Conservation (phyloP, 2,113 vertebrate species). For the Dasyurus viverrinus region DNA sequence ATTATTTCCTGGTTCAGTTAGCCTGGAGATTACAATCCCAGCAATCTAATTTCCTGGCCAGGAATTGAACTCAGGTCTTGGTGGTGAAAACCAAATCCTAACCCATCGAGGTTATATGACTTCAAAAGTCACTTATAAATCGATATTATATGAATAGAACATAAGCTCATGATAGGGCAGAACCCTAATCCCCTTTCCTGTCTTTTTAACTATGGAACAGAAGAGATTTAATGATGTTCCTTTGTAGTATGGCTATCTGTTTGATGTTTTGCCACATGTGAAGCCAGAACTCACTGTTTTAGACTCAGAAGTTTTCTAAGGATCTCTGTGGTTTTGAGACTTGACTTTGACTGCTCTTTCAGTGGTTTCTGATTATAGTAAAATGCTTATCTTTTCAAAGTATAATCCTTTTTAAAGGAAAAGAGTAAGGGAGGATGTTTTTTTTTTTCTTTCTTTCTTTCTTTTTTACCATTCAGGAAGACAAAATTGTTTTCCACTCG, state of each 20-base stretch:
- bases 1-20: too few relatives aligned
- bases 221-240: neutral
- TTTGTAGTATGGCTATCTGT: neutral
- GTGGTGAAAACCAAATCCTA: too few relatives aligned
- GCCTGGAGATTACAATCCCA: too few relatives aligned
- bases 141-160: neutral
- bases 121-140: neutral
- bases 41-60: too few relatives aligned
- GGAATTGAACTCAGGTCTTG: too few relatives aligned
- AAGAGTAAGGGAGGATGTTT: neutral
- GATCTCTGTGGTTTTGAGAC: neutral
- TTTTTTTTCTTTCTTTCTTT: accelerated
- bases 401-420: neutral
- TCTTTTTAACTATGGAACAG: neutral
- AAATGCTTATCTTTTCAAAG: neutral
- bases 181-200: neutral
- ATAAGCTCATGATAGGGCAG: neutral
- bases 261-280: neutral
- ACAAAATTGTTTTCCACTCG: neutral
- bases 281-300: neutral
- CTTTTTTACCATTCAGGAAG: neutral
- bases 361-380: conserved; percentile 21
- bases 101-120: neutral
- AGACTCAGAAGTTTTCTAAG: conserved; percentile 8
- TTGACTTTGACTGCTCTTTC: neutral